A percentile compares a stretch with the other conserved stretches of the same genome.
phyloP scores from a whole-genome alignment of 2,888 invertebrate species.

The Lithophane socia region DNA sequence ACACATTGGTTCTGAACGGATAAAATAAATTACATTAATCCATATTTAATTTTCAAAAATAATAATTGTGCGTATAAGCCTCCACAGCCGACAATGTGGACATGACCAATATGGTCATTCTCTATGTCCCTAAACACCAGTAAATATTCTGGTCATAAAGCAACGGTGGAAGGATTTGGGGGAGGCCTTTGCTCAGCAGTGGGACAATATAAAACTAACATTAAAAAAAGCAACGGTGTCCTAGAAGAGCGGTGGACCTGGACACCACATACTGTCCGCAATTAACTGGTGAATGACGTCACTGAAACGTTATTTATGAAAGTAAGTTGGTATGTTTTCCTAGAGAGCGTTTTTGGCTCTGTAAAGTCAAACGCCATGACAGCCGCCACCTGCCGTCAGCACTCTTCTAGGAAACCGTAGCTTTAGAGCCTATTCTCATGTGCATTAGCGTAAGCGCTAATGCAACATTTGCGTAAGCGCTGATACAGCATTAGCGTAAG shows the following conservation, averaged over 20 bases:
- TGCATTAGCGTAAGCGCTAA: not conserved
- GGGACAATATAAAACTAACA: too few relatives aligned
- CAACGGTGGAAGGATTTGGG: too few relatives aligned
- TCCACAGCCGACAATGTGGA: not conserved
- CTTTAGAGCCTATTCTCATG: not conserved
- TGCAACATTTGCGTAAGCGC: not conserved
- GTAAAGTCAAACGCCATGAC: not conserved
- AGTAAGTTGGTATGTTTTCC: not conserved
- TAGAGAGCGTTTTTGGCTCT: not conserved
- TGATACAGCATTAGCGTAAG: not conserved
- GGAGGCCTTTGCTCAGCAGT: too few relatives aligned
- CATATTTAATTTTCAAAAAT: constrained; percentile 17
- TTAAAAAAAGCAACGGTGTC: not conserved
- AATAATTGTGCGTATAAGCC: constrained; percentile 1
- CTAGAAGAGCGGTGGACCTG: not conserved
- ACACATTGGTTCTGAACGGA: not conserved
- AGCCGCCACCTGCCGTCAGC: not conserved
- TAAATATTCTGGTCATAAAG: not conserved
- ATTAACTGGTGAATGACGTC: not conserved
- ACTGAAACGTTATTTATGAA: not conserved
- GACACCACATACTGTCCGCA: not conserved
- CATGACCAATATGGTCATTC: not conserved
- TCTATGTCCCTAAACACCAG: not conserved
- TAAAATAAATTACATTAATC: constrained; percentile 26
- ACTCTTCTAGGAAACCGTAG: not conserved